Evolutionary conservation across 2,113 vertebrate species (phyloP).

Genomic region (Gavialis gangeticus): DNA sequence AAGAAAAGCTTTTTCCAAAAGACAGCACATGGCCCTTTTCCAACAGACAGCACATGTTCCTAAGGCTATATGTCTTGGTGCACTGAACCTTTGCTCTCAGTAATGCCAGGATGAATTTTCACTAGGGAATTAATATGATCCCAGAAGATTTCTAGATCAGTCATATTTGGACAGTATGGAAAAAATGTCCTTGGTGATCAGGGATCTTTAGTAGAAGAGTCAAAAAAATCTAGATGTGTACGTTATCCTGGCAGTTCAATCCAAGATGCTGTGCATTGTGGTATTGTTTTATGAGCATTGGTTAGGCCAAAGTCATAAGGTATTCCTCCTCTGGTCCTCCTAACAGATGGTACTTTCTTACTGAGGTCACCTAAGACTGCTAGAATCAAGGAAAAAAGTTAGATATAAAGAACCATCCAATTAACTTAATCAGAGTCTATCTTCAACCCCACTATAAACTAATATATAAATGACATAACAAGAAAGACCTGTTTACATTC

Average conservation of each 20-base stretch:
- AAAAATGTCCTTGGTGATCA: neutral
- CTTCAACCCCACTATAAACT: neutral
- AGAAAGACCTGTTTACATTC: neutral
- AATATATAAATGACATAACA: neutral
- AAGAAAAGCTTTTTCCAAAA: neutral
- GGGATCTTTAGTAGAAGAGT: neutral
- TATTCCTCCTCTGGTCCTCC: neutral
- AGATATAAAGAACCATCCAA: neutral
- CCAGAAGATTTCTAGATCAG: neutral
- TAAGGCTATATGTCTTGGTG: accelerated
- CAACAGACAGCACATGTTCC: neutral
- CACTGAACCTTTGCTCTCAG: neutral
- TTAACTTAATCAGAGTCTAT: neutral
- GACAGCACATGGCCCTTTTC: neutral
- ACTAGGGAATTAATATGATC: neutral
- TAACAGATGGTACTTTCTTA: neutral
- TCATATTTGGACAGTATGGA: neutral
- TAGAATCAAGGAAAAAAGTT: neutral
- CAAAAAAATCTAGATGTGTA: neutral
- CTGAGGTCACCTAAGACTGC: neutral
- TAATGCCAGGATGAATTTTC: neutral
- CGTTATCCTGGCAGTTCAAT: neutral
- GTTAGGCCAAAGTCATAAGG: neutral
- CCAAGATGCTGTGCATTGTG: neutral
- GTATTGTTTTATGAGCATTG: neutral